These are phyloP conservation scores for Menidia beryllina DNA, from an alignment of 2,113 vertebrate genomes.

Conservation along the genomic window DNA sequence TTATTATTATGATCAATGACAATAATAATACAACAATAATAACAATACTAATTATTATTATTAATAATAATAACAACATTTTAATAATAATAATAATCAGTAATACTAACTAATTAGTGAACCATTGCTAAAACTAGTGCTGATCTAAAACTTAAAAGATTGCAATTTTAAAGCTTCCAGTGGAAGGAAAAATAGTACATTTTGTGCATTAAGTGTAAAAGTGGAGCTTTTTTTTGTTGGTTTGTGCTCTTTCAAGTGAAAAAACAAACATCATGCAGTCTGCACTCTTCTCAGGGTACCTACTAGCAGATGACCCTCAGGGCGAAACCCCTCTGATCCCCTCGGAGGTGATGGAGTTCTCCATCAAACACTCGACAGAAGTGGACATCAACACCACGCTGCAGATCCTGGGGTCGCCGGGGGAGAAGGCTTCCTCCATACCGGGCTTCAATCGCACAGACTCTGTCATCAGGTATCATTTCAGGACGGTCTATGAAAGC, in stretches of 20 bases:
- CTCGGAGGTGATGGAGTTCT: conserved; percentile 98
- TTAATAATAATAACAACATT: no score
- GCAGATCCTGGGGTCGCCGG: conserved; percentile 97
- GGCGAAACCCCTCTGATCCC: conserved; percentile 98
- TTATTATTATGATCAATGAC: no score
- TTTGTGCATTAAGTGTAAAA: no score
- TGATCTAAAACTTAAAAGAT: not conserved
- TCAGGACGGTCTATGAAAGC: not conserved
- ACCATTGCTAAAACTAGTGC: no score
- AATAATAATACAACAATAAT: no score
- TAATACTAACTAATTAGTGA: no score
- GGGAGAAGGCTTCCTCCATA: conserved; percentile 97
- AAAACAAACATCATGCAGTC: not conserved
- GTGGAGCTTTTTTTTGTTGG: no score
- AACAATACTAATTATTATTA: no score
- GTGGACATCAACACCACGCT: conserved; percentile 99
- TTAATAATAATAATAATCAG: no score
- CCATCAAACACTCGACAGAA: conserved; percentile 96
- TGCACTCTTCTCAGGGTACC: conserved; percentile 87
- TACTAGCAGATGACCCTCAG: conserved; percentile 98
- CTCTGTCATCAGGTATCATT: conserved; percentile 94
- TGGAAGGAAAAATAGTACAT: no score
- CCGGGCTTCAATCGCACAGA: conserved; percentile 98
- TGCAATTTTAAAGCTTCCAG: no score
- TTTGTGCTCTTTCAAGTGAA: not conserved